Evolutionary conservation across 2,797 vertebrate genomes (phyloP).

Genomic region (Poeciliopsis presidionis): DNA sequence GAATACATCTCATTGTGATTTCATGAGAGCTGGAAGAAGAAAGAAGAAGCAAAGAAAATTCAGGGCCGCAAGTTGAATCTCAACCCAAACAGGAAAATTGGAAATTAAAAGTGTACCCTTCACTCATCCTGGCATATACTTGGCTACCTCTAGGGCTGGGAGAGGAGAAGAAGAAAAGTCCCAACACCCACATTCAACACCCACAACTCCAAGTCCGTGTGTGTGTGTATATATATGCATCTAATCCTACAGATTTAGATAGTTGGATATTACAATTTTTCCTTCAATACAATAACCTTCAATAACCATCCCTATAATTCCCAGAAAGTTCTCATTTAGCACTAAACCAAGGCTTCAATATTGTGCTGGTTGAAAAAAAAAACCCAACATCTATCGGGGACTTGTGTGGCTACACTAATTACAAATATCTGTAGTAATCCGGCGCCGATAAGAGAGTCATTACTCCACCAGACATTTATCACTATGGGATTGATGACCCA

Average conservation of each 20-base stretch:
- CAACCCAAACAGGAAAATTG: constrained; percentile 71
- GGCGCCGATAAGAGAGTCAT: constrained; percentile 83
- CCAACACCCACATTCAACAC: constrained; percentile 39
- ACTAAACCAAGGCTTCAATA: constrained; percentile 72
- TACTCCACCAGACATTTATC: constrained; percentile 85
- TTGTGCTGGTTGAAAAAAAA: constrained; percentile 73
- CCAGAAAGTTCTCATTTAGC: constrained; percentile 77
- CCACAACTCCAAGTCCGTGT: neutral
- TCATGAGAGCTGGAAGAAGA: constrained; percentile 75
- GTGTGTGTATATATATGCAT: constrained; percentile 25
- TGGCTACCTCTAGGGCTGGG: constrained; percentile 75
- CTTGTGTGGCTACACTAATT: constrained; percentile 84
- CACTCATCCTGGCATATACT: constrained; percentile 70
- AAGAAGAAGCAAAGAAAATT: constrained; percentile 46
- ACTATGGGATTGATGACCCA: constrained; percentile 85
- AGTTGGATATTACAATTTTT: constrained; percentile 40
- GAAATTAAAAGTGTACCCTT: constrained; percentile 78
- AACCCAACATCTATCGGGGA: constrained; percentile 77
- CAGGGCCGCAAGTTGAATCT: constrained; percentile 63
- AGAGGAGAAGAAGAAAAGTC: constrained; percentile 43
- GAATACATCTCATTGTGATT: constrained; percentile 85
- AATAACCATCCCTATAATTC: constrained; percentile 71
- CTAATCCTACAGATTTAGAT: constrained; percentile 31
- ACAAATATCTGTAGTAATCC: constrained; percentile 85
- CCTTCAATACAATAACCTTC: constrained; percentile 59